Evolutionary conservation across 2,888 invertebrate genomes (phyloP), one percentile per base, ranked within the genome.

Genomic region (Chrysolina americana): DNA sequence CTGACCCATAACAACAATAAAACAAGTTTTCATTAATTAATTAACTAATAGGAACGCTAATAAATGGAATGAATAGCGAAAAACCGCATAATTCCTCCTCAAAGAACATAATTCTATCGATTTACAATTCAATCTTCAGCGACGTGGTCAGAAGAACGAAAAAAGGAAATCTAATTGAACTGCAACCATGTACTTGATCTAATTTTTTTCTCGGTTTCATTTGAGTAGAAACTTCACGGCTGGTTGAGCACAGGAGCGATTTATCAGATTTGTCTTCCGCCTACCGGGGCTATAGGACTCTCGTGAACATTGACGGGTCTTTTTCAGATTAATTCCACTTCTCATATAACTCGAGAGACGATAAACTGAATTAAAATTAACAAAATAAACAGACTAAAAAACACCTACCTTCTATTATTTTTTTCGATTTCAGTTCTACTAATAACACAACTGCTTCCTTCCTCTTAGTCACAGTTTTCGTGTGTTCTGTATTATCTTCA

Each of bases 151-250:
- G n/a, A 36, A n/a, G 59, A 36, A n/a, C 59, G 28, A 59, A 59
- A 59, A 59, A 59, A 36, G 59, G 4, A 59, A 59, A 59, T 71
- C 59, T 71, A 44, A 65, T 53, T 68, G 70, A 63, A 63, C 41
- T 48, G 76, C 44, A 78, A 68, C 76, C 78, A 73, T 80, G 80
- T 80, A 78, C 80, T 80, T 80, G 80, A 78, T 78, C 80, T 74
- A 78, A 74, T 79, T 80, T 77, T 79, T 73, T 74, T 70, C 62
- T 21, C 21, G 5, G 59, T 59, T 59, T 59, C 59, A 41, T 73
- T 64, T 56, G 53, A 64, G 63, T 68, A 53, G 73, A 64, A 53
- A 63, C 62, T 68, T 73, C 64, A 17, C 28, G 59, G 28, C 13
- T 59, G 59, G 59, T 59, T 59, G 17, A 59, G 9, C 36, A 17